Conservation (phyloP, 1,140 invertebrate species). For the Pseudachorutes palmiensis region DNA sequence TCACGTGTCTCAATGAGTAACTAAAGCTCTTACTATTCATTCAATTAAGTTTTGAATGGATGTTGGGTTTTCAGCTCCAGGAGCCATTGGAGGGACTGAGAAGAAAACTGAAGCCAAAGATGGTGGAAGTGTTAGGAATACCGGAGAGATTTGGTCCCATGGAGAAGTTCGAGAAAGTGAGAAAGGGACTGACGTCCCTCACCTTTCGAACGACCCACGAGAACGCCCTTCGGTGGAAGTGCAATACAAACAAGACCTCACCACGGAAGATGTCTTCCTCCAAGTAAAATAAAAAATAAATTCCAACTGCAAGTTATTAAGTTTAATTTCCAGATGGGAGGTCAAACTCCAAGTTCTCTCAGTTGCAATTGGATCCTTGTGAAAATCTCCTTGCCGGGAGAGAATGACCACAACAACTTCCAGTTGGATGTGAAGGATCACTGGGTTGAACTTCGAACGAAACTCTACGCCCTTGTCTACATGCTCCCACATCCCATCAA, state of each 20-base stretch:
- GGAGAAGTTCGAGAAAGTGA: neutral
- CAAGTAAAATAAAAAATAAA: neutral
- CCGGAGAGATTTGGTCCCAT: neutral
- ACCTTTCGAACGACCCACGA: neutral
- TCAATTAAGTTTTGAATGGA: no score
- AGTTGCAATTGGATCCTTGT: neutral
- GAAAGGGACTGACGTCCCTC: neutral
- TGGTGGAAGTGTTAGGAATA: no score
- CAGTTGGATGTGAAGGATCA: neutral
- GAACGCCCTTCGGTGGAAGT: neutral
- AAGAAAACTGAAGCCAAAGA: no score
- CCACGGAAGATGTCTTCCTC: neutral
- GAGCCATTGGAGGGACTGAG: no score
- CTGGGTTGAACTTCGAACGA: neutral
- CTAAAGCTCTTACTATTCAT: no score
- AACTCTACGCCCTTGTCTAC: neutral
- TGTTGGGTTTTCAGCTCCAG: no score
- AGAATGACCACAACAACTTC: neutral
- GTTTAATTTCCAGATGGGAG: neutral
- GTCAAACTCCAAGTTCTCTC: neutral
- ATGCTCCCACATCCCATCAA: neutral
- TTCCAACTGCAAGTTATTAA: no score
- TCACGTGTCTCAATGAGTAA: no score
- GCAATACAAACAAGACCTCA: neutral
- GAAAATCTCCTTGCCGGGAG: neutral